Percentiles rank a stretch among this genome's conserved stretches.
Conservation (phyloP, 2,113 vertebrate species). For the Struthio camelus region DNA sequence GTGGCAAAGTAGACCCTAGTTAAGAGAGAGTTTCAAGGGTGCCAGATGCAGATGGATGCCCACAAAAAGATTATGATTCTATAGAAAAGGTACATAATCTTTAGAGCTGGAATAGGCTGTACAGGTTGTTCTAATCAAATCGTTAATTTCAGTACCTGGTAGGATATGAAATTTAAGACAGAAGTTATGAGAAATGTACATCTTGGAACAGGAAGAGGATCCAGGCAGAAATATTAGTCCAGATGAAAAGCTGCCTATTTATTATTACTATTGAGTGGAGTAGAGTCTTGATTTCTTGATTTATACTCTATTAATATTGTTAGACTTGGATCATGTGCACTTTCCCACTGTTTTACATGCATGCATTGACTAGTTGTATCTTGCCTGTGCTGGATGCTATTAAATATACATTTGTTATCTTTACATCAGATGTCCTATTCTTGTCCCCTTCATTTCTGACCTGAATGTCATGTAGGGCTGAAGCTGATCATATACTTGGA, state of each 20-base stretch:
- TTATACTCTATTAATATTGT: not conserved
- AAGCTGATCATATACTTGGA: not conserved
- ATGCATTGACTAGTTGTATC: not conserved
- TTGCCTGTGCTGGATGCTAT: not conserved
- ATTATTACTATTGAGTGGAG: not conserved
- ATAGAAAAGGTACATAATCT: not conserved
- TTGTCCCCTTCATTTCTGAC: not conserved
- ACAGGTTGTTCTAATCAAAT: not conserved
- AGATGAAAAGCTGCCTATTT: not conserved
- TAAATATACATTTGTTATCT: not conserved
- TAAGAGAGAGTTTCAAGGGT: not conserved
- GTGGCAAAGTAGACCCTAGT: not conserved
- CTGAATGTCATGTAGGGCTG: not conserved
- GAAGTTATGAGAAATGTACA: not conserved
- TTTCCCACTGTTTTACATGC: not conserved
- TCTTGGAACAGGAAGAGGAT: not conserved
- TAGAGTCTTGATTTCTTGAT: not conserved
- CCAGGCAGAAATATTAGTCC: not conserved
- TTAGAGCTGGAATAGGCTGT: not conserved
- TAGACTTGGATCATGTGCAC: not conserved
- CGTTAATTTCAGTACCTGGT: not conserved
- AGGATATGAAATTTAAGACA: not conserved
- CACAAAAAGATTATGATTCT: not conserved
- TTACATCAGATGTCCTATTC: not conserved
- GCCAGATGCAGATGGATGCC: not conserved